Evolutionary conservation across 37 sponge, comb jelly and placozoan genomes (phyloP).

Genomic region (Bolinopsis microptera): DNA sequence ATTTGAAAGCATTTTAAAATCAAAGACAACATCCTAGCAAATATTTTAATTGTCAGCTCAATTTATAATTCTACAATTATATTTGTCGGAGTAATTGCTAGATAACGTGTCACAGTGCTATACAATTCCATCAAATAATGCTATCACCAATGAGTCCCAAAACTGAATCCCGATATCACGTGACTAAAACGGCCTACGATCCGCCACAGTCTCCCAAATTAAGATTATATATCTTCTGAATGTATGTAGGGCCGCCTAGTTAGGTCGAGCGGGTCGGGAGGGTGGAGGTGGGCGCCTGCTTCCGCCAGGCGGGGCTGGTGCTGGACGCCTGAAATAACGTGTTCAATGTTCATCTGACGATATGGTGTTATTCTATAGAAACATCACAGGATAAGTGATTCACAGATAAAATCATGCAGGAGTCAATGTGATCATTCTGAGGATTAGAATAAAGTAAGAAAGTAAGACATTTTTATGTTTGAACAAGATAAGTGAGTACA

Average conservation of each 20-base stretch:
- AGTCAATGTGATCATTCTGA: too few relatives aligned
- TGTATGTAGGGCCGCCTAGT: neutral
- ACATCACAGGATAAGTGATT: too few relatives aligned
- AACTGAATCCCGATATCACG: neutral
- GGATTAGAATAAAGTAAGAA: too few relatives aligned
- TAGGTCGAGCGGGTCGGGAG: slow-evolving; percentile 56
- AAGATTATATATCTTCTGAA: neutral
- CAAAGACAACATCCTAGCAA: neutral
- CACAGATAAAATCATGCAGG: too few relatives aligned
- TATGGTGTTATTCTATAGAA: too few relatives aligned
- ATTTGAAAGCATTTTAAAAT: neutral
- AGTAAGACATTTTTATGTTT: too few relatives aligned
- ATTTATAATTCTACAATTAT: neutral
- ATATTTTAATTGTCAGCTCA: neutral
- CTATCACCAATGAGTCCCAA: neutral
- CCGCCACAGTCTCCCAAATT: neutral
- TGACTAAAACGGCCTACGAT: neutral
- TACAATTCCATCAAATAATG: neutral
- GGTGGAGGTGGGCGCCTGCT: slow-evolving; percentile 23
- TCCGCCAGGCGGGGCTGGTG: slow-evolving; percentile 41
- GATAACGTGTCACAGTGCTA: neutral
- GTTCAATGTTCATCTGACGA: too few relatives aligned
- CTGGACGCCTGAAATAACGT: slow-evolving; percentile 59
- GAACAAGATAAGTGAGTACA: too few relatives aligned
- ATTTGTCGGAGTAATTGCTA: neutral